A percentile compares a stretch with the other conserved stretches of the same genome.
phyloP scores from a whole-genome alignment of 2,888 invertebrate genomes.

The Drosophila anomelani region DNA sequence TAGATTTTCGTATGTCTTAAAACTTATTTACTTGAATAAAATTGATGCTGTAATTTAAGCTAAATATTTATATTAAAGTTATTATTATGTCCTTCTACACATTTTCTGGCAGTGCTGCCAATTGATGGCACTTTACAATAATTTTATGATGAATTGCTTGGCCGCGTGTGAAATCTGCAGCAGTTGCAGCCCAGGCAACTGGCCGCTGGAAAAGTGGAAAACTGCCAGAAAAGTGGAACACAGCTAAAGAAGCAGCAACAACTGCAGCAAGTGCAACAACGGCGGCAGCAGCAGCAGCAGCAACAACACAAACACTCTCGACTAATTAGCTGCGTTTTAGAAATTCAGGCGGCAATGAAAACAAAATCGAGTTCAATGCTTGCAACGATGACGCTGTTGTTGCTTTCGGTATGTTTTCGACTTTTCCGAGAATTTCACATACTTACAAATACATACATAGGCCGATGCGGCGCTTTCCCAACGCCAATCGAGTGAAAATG shows the following conservation, averaged over 20 bases:
- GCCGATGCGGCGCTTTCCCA: constrained; percentile 66
- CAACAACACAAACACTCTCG: constrained; percentile 72
- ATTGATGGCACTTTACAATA: constrained; percentile 75
- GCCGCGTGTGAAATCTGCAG: constrained; percentile 77
- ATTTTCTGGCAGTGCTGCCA: constrained; percentile 40
- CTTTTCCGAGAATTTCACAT: constrained; percentile 70
- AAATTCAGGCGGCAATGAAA: constrained; percentile 80
- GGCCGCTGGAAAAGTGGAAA: constrained; percentile 78
- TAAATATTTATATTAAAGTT: too few species aligned
- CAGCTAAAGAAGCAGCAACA: constrained; percentile 68
- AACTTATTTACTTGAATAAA: too few species aligned
- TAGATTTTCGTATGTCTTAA: background rate
- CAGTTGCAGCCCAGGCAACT: constrained; percentile 48
- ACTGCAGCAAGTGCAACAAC: constrained; percentile 38
- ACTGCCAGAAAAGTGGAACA: constrained; percentile 79
- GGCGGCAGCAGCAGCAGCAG: constrained; percentile 38
- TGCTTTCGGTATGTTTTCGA: constrained; percentile 57
- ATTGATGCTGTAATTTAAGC: too few species aligned
- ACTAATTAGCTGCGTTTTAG: constrained; percentile 80
- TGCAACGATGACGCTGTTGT: constrained; percentile 65
- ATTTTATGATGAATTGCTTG: constrained; percentile 81
- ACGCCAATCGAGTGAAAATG: constrained; percentile 65
- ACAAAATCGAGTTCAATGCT: constrained; percentile 82
- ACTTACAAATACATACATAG: constrained; percentile 42
- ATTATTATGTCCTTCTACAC: background rate